phyloP scores from a whole-genome alignment of 2,113 vertebrate species.

The Phaethon lepturus region DNA sequence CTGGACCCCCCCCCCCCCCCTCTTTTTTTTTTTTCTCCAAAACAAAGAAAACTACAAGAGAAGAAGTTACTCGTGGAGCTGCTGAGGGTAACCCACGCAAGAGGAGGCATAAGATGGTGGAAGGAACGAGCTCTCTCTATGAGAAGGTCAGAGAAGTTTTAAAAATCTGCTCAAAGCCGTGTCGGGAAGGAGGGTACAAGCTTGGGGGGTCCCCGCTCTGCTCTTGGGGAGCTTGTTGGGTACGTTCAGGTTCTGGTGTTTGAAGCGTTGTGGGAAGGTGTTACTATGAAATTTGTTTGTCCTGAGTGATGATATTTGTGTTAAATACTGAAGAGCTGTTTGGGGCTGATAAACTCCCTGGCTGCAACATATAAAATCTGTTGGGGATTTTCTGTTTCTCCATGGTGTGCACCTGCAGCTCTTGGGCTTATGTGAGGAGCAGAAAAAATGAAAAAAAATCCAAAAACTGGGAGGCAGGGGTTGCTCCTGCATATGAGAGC shows the following conservation, averaged over 20 bases:
- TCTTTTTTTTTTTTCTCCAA: too few relatives aligned
- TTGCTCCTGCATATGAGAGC: accelerated
- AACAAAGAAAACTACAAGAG: too few relatives aligned
- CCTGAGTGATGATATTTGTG: accelerated
- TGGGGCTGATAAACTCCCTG: accelerated
- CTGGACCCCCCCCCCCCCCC: accelerated
- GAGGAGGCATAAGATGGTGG: accelerated
- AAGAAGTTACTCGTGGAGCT: accelerated
- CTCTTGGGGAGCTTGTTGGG: accelerated
- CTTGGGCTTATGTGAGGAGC: accelerated
- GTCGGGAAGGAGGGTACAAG: accelerated
- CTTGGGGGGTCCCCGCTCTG: accelerated
- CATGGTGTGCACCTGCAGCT: accelerated
- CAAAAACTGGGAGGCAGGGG: accelerated
- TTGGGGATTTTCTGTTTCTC: accelerated
- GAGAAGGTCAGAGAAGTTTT: accelerated
- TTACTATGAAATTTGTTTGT: accelerated
- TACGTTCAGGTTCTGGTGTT: accelerated
- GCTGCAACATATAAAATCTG: accelerated
- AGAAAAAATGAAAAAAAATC: too few relatives aligned
- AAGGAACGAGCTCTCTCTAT: accelerated
- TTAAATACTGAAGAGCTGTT: accelerated
- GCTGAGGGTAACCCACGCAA: accelerated
- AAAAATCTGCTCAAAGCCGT: accelerated
- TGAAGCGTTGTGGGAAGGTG: accelerated